A percentile compares a stretch with the other conserved stretches of the same genome.
phyloP scores from a whole-genome alignment of 2,113 vertebrate species.

The Garra rufa region DNA sequence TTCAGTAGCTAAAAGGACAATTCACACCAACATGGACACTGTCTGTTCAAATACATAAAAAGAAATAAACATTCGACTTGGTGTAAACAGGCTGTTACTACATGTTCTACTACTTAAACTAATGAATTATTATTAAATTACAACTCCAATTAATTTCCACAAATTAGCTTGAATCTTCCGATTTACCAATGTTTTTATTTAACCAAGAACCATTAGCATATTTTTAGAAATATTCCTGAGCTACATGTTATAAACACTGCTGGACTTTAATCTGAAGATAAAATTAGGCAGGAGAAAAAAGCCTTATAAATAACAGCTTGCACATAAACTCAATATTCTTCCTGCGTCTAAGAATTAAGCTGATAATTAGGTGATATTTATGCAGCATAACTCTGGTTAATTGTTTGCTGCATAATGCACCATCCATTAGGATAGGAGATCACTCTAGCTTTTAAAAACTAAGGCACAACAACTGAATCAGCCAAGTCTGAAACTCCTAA shows the following conservation, averaged over 20 bases:
- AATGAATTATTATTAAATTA: neutral
- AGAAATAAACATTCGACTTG: neutral
- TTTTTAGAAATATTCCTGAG: neutral
- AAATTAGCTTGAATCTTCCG: neutral
- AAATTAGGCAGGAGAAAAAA: neutral
- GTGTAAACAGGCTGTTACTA: neutral
- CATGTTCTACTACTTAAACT: neutral
- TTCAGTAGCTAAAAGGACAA: too few relatives aligned
- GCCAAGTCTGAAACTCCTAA: neutral
- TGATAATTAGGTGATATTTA: slow-evolving; percentile 27
- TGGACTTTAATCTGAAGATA: neutral
- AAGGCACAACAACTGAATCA: neutral
- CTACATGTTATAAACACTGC: neutral
- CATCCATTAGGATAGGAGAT: slow-evolving; percentile 8
- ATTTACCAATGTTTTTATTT: neutral
- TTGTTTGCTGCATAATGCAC: slow-evolving; percentile 2
- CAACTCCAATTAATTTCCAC: neutral
- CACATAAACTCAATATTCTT: neutral
- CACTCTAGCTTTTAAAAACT: neutral
- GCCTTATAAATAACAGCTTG: neutral
- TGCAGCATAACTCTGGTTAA: slow-evolving; percentile 26
- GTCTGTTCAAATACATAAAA: neutral
- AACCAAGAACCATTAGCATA: neutral
- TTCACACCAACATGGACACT: too few relatives aligned
- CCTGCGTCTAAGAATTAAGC: slow-evolving; percentile 11